Evolutionary conservation across 2,888 invertebrate genomes (phyloP), one percentile per base, ranked within the genome.

Genomic region (Dromius quadrimaculatus): DNA sequence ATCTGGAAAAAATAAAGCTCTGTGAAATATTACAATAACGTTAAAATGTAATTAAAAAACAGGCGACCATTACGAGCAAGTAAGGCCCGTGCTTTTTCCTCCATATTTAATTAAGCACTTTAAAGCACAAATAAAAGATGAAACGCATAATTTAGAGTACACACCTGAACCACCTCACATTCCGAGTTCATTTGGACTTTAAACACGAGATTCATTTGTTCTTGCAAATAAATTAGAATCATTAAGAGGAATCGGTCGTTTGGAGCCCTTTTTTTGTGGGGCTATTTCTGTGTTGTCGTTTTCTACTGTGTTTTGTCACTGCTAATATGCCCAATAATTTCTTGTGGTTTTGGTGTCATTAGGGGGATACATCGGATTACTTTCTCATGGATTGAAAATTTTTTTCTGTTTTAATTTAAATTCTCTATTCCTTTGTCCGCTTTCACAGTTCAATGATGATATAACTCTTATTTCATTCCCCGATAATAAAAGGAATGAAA

Each of bases 81-180:
- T 62, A 62, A 62, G 41, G 41, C 17, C 41, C 8, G 23, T 8
- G 62, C 41, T 41, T 62, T 62, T 41, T 62, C 23, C 62, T 62
- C 41, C 41, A 41, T 57, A 57, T 66, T 66, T 66, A 66, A 66
- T 66, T 66, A 66, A 66, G 66, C 57, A 28, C 57, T 66, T 66
- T 38, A 50, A 34, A 66, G 57, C 41, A 57, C 66, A 66, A 66
- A 54, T 41, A 57, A 54, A 66, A 66, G 54, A 50, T 54, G 54
- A 41, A 41, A 62, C 41, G 41, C 50, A 32, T 66, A 57, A 57
- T 66, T 66, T 66, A 28, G 17, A 22, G 23, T 47, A 38, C 23
- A 50, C 66, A 66, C 66, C 66, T 66, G 66, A 13, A 23, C 13
- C 45, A 19, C 34, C 38, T 62, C 62, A 41, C 62, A 62, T 13